Evolutionary conservation across 1,140 invertebrate genomes (phyloP), one percentile per base, ranked within the genome.

Genomic region (Helicoverpa zea): DNA sequence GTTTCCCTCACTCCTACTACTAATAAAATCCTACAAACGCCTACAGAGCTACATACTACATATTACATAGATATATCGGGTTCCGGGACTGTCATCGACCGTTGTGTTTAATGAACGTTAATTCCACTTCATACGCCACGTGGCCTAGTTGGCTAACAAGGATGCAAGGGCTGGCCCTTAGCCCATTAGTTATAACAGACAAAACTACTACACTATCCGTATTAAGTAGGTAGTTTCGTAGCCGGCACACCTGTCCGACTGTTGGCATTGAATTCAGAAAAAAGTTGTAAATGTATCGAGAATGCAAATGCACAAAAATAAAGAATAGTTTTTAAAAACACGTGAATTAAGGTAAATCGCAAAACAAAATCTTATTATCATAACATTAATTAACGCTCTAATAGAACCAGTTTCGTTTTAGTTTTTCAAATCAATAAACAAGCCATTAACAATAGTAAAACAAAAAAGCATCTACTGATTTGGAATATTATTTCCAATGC

Each of bases 31-130:
- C 47, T 70, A 47, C 59, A 18, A 52, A 73, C 51, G 35, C 70
- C 70, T 29, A 73, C 52, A 29, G 5, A 10, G 18, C 5, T 47
- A 52, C 16, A 64, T 43, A 43, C 5, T 47, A 52, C 16, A 64
- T 43, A 43, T 3, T 49, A 12, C 29, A 7, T 35, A 35, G 3
- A 56, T 12, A 14, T 73, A 56, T 56, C 51, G 30, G 35, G 52
- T 73, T 56, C 12, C 52, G 43, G 3, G 52, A 56, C 51, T 73
- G 70, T 73, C 52, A 54, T 73, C 51, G 70, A 35, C 47, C 70
- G 29, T 56, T 73, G 70, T 56, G 30, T 73, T 73, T 73, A 73
- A 73, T 73, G 70, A 56, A 56, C 51, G 23, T 56, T 73, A 73
- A 73, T 73, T 73, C 66, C 47, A 12, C 16, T 5, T 73, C 70